These are phyloP conservation scores for Isoperla grammatica DNA, from an alignment of 2,888 invertebrate species.

Conservation along the genomic window DNA sequence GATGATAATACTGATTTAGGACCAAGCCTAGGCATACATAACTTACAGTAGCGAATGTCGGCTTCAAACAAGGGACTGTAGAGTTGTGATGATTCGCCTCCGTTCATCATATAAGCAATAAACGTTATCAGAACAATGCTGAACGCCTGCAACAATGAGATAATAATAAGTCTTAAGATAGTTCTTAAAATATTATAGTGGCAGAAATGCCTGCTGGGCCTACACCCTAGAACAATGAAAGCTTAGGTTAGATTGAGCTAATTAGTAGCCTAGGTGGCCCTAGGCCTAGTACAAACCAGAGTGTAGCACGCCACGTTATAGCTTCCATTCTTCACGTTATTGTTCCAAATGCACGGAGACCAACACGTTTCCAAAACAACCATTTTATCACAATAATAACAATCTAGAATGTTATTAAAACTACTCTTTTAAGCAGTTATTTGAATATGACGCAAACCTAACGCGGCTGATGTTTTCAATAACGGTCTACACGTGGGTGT, in stretches of 20 bases:
- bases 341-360: slow-evolving; percentile 84
- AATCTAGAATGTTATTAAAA: too few relatives aligned
- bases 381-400: slow-evolving; percentile 49
- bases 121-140: slow-evolving; percentile 69
- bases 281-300: slow-evolving; percentile 43
- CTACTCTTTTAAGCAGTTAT: too few relatives aligned
- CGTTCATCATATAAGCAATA: slow-evolving; percentile 68
- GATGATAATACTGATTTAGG: too few relatives aligned
- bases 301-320: slow-evolving; percentile 76
- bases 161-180: not conserved
- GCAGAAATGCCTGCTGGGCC: not conserved
- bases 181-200: not conserved
- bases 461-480: not conserved
- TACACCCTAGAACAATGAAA: not conserved
- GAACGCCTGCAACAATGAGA: slow-evolving; percentile 50
- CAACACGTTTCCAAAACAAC: slow-evolving; percentile 71
- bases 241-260: not conserved
- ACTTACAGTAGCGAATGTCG: slow-evolving; percentile 69
- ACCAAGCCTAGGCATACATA: slow-evolving; percentile 4
- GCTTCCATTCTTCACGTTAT: slow-evolving; percentile 68
- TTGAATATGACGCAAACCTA: too few relatives aligned
- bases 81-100: slow-evolving; percentile 85
- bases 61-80: slow-evolving; percentile 88
- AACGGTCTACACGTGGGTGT: slow-evolving; percentile 15
- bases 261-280: too few relatives aligned